Evolutionary conservation across 2,888 invertebrate species (phyloP), one percentile per base, ranked within the genome.

Genomic region (Zaprionus obscuricornis): DNA sequence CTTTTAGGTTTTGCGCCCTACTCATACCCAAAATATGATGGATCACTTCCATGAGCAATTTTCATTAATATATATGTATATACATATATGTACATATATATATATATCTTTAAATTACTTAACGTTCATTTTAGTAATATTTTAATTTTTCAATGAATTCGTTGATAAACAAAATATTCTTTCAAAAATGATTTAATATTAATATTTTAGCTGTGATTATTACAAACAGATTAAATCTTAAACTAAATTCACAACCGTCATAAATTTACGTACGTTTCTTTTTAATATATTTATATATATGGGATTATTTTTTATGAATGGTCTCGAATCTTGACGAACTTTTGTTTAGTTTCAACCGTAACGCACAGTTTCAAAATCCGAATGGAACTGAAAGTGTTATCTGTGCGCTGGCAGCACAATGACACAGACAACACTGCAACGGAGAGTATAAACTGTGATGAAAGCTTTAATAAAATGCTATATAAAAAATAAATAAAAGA

Each of bases 21-120:
- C 46, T 55, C 59, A 56, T 43, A 47, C 39, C 54, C 42, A 36
- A 36, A 65, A 72, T 63, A 73, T 87, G 87, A 87, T 87, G 87
- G 87, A 87, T 87, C 71, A 87, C 86, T 88, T 87, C 87, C 88
- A 81, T 74, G 71, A 78, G 85, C 76, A 86, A 86, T 87, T 86
- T 87, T 69, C 78, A 70, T 83, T 85, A 86, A 85, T 83, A 13
- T 18, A 29, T 5, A 33, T 11, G 20, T 16, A 26, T 33, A 58
- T 22, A 31, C 6, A 39, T 29, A n/a, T n/a, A n/a, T n/a, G n/a
- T n/a, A n/a, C n/a, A n/a, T n/a, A n/a, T n/a, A n/a, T n/a, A n/a
- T n/a, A n/a, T n/a, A n/a, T n/a, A n/a, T n/a, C n/a, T n/a, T n/a
- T n/a, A n/a, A n/a, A n/a, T n/a, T n/a, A n/a, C n/a, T n/a, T n/a